A percentile compares a stretch with the other conserved stretches of the same genome.
Evolutionary conservation across 2,113 vertebrate species (phyloP).

Genomic region (Epinephelus lanceolatus): DNA sequence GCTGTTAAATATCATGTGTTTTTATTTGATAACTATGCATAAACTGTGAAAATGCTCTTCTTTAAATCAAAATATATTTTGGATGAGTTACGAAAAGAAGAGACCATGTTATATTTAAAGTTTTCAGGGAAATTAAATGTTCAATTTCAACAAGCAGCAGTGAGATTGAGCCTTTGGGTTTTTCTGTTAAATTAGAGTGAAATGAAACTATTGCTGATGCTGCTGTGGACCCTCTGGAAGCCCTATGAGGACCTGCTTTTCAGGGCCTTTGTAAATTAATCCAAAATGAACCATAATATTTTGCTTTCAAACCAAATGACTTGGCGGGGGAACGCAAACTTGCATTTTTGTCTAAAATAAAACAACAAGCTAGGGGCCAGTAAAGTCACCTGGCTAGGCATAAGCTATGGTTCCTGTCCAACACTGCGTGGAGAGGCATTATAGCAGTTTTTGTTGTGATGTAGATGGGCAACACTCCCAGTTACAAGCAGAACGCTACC

Average conservation of each 20-base stretch:
- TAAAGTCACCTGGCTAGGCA: constrained; percentile 1
- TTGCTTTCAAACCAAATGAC: constrained; percentile 29
- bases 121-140: constrained; percentile 14
- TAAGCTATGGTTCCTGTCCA: background rate
- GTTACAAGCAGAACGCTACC: background rate
- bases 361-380: constrained; percentile 1
- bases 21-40: background rate
- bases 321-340: constrained; percentile 19
- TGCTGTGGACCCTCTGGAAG: background rate
- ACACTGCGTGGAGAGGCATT: background rate
- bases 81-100: background rate
- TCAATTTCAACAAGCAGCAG: background rate
- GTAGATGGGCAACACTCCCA: constrained; percentile 16
- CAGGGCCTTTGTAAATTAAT: constrained; percentile 5
- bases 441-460: background rate
- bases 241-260: constrained; percentile 11
- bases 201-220: constrained; percentile 25
- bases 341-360: background rate
- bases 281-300: constrained; percentile 23
- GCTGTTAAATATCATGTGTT: background rate
- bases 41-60: background rate
- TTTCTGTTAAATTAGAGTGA: constrained; percentile 26
- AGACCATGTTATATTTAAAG: background rate
- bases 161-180: background rate
- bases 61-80: constrained; percentile 4